These are phyloP conservation scores for Gonatopus flavifemur DNA, from an alignment of 1,140 invertebrate species.

Conservation along the genomic window DNA sequence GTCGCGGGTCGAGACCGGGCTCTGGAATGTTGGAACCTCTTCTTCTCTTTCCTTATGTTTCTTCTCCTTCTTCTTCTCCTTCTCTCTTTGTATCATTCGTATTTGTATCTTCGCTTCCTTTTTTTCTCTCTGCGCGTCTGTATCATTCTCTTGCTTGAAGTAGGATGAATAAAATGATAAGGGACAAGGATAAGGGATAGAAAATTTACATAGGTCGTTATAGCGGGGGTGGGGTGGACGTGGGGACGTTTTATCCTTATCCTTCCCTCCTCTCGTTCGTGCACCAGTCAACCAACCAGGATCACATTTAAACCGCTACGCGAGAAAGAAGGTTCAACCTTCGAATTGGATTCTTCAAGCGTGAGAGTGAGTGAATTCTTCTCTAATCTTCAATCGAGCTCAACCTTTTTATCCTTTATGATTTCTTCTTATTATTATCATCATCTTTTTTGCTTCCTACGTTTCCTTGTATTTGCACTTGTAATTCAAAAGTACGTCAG, in stretches of 20 bases:
- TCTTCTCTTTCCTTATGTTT: slow-evolving; percentile 17
- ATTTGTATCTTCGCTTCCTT: not conserved
- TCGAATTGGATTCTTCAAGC: no score
- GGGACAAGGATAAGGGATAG: slow-evolving; percentile 52
- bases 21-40: slow-evolving; percentile 48
- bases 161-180: slow-evolving; percentile 49
- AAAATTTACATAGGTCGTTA: slow-evolving; percentile 56
- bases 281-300: no score
- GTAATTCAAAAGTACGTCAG: no score
- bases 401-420: no score
- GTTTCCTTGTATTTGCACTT: no score
- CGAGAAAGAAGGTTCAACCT: no score
- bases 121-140: slow-evolving; percentile 4
- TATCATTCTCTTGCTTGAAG: slow-evolving; percentile 4
- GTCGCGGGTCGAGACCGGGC: slow-evolving; percentile 55
- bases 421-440: no score
- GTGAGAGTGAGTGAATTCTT: no score
- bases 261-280: no score
- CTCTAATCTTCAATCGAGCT: no score
- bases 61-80: slow-evolving; percentile 15
- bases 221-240: slow-evolving; percentile 24
- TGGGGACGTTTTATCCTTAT: slow-evolving; percentile 16
- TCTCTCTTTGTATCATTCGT: not conserved
- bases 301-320: no score
- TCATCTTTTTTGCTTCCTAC: no score